Base-by-base conservation (phyloP, 2,888 invertebrate genomes). In the Anoplius nigerrimus region DNA sequence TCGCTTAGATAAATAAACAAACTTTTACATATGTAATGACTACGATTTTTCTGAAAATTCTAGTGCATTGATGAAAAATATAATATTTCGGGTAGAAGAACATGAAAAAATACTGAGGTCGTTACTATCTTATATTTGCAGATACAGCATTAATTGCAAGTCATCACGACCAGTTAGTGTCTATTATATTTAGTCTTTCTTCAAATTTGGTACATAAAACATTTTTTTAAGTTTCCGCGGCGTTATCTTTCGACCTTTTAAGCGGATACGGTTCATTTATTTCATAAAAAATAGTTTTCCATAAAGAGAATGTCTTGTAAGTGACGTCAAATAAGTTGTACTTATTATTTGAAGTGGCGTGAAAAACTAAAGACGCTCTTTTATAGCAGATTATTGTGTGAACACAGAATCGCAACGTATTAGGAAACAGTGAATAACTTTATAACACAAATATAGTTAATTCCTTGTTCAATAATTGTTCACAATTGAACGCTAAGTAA, bases 1-100 rank as follows among this genome's bases (percentile, higher is more conserved):
- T 22, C 59, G 53, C 54, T 70, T 71, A 74, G 63, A 63, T 58
- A 56, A 80, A 79, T 75, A 80, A 79, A 75, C 52, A 42, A 54
- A 34, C 34, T 69, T 57, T 65, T 66, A 27, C n/a, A 16, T 20
- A 54, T 24, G 15, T 15, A 27, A n/a, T 22, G 2, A 18, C 4
- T 34, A 24, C 6, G 24, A 24, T 24, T 34, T 34, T 34, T 11
- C 8, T 34, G 34, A 34, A 34, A 13, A 5, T 34, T 6, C 11
- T 34, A 11, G 34, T 34, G 8, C 34, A 34, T 34, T 2, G 11
- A 11, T 13, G 8, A 11, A 34, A 34, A 6, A 34, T 13, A 34
- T 34, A 6, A 34, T 13, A 34, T 13, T 34, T 34, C 8, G 11
- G 8, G 34, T 1, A 34, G 24, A 24, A 6, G 8, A 34, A 34